These are phyloP conservation scores for Pecten maximus DNA, from an alignment of 2,888 invertebrate species.

Conservation along the genomic window DNA sequence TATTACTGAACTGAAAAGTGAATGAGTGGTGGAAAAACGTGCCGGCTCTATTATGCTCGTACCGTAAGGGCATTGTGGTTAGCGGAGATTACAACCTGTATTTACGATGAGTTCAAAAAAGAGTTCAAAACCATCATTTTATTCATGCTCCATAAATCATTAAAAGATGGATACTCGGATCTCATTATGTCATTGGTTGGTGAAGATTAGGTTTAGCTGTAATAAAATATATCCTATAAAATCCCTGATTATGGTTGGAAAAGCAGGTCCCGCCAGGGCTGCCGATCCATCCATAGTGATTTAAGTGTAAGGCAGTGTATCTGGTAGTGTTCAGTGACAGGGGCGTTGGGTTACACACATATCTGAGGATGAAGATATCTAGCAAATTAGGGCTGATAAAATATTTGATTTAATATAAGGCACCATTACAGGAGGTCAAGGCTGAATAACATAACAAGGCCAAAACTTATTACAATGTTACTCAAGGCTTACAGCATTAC, in stretches of 20 bases:
- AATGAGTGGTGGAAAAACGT: background rate
- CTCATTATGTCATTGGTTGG: conserved; percentile 5
- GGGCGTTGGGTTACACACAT: background rate
- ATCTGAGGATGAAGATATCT: background rate
- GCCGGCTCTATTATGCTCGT: background rate
- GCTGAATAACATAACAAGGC: no score
- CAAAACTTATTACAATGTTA: no score
- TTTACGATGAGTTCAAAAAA: background rate
- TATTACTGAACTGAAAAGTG: background rate
- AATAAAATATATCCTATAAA: background rate
- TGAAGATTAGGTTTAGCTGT: background rate
- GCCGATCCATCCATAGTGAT: background rate
- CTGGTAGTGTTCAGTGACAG: background rate
- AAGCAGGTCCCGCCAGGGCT: background rate
- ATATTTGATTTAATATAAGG: background rate
- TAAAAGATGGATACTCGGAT: background rate
- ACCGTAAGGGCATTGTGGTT: background rate
- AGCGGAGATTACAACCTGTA: background rate
- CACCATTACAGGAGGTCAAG: no score
- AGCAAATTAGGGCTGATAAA: background rate
- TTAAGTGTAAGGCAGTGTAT: no score
- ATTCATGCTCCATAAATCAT: background rate
- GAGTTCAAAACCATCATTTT: background rate
- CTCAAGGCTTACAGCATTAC: no score
- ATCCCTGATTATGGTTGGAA: background rate